Evolutionary conservation across 2,113 vertebrate species (phyloP).

Genomic region (Sterrhoptilus dennistouni): DNA sequence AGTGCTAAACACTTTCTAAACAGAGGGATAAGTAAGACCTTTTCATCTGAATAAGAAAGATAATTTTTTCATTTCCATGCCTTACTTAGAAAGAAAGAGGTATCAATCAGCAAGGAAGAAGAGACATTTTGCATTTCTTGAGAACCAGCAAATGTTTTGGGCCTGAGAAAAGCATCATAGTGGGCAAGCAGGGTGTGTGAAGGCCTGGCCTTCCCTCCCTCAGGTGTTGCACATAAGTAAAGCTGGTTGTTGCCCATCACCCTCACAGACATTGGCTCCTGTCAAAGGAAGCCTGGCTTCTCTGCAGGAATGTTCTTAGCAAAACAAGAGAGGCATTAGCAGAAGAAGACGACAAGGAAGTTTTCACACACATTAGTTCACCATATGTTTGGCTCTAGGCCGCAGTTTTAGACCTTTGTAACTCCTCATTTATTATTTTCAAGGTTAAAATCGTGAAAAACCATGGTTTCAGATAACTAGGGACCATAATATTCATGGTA

Average conservation of each 20-base stretch:
- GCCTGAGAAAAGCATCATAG: neutral
- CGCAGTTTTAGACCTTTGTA: slow-evolving; percentile 5
- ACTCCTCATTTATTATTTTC: slow-evolving; percentile 39
- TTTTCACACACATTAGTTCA: slow-evolving; percentile 23
- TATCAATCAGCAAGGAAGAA: neutral
- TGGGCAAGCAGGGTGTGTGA: neutral
- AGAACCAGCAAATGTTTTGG: neutral
- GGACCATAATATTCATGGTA: neutral
- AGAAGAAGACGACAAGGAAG: neutral
- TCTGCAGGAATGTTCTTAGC: neutral
- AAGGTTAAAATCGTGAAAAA: neutral
- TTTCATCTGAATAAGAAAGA: neutral
- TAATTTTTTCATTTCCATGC: neutral
- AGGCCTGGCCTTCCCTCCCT: neutral
- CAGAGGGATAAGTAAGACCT: neutral
- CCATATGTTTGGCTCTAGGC: slow-evolving; percentile 31
- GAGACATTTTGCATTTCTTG: neutral
- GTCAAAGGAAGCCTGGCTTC: neutral
- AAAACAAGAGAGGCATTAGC: neutral
- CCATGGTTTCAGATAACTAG: neutral
- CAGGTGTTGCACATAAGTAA: neutral
- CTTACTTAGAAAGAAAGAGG: neutral
- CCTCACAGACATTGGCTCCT: neutral
- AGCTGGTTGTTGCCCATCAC: neutral
- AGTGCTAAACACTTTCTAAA: neutral